A percentile compares a stretch with the other conserved stretches of the same genome.
Evolutionary conservation across 1,140 invertebrate species (phyloP).

Genomic region (Xylocopa sonorina): DNA sequence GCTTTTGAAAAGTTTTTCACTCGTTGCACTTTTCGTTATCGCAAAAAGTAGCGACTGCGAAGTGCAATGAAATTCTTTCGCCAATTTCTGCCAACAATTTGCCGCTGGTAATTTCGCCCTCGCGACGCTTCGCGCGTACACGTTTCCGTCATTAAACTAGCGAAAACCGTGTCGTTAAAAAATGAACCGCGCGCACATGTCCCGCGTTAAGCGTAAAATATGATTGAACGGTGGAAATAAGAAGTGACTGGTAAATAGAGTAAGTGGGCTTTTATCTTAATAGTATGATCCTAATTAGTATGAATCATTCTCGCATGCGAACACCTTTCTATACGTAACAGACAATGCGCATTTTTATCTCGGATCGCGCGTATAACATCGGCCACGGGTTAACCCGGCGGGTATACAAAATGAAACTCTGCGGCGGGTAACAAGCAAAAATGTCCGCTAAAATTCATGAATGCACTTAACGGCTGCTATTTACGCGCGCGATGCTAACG

Average conservation of each 20-base stretch:
- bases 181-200: not conserved
- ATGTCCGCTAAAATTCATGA: slow-evolving; percentile 24
- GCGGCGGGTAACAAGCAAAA: not conserved
- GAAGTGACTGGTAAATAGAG: not conserved
- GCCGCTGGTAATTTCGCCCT: too few species aligned
- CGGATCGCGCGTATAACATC: not conserved
- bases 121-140: too few species aligned
- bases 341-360: slow-evolving; percentile 18
- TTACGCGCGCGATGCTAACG: slow-evolving; percentile 23
- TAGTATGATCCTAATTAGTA: not conserved
- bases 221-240: not conserved
- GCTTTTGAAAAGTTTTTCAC: too few species aligned
- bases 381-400: not conserved
- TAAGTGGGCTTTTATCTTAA: not conserved
- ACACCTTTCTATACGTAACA: not conserved
- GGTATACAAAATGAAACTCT: slow-evolving; percentile 23
- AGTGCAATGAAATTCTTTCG: too few species aligned
- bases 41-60: too few species aligned
- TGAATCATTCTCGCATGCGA: not conserved
- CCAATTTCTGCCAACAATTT: too few species aligned
- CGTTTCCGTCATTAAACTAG: too few species aligned
- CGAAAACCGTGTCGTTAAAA: too few species aligned
- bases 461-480: slow-evolving; percentile 35
- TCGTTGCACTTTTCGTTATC: too few species aligned
- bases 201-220: not conserved